Evolutionary conservation across 2,113 vertebrate species (phyloP), one percentile per base, ranked within the genome.

Genomic region (Callaeas wilsoni): DNA sequence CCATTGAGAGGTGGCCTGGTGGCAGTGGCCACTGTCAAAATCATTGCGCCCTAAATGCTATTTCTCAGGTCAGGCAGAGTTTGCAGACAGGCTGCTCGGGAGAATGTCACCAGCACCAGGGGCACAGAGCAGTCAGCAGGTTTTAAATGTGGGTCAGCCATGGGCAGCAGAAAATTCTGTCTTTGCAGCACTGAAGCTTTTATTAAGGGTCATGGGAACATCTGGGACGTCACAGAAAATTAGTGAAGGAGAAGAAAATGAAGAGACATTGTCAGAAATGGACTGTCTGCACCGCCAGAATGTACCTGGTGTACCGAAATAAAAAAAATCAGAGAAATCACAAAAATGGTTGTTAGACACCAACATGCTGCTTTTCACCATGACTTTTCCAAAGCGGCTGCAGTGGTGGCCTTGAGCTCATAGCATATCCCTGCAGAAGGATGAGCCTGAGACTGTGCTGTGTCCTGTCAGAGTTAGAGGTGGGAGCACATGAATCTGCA

Each of bases 71-170:
- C 56, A 65, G 76, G 44, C 23, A 65, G 44, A 32, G 27, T 29
- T 42, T 89, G 47, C n/a, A 83, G 74, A 3, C 0, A 8, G 37
- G 23, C 6, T 42, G n/a, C 41, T 33, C 1, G 1, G 41, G 49
- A 63, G 41, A n/a, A 23, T 39, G 39, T 49, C 44, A 10, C 59
- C 27, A 10, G 52, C 47, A 55, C 6, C 7, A 23, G 13, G 12
- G 33, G 3, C 0, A 0, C 47, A 57, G 35, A 44, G 50, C 27
- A 60, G 18, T 32, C 2, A 5, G 39, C 15, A 71, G 33, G 12
- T 52, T 84, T 73, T 53, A n/a, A 26, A 27, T 26, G 12, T 60
- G 44, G 13, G 5, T 20, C 73, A 32, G 26, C 16, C 22, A 57
- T 0, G 0, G 16, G 32, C n/a, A 77, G 56, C 39, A 65, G 37